A percentile compares a stretch with the other conserved stretches of the same genome.
phyloP scores from a whole-genome alignment of 2,113 vertebrate species.

The Oophaga pumilio region DNA sequence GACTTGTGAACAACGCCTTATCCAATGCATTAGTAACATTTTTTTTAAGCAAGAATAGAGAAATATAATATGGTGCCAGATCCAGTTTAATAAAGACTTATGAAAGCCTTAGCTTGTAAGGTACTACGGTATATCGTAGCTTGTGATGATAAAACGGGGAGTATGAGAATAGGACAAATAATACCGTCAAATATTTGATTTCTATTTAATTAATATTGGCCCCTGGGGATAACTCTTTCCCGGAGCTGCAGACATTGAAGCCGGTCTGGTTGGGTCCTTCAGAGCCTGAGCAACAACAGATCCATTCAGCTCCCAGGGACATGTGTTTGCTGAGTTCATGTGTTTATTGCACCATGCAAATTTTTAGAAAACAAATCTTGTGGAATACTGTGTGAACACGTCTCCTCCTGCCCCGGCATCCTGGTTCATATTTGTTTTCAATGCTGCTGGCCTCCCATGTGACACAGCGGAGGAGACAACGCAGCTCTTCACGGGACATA shows the following conservation, averaged over 20 bases:
- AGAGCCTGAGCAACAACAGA: conserved; percentile 1
- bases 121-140: not conserved
- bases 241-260: not conserved
- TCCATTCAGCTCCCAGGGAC: not conserved
- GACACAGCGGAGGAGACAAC: conserved; percentile 2
- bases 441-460: not conserved
- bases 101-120: not conserved
- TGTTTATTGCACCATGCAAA: conserved; percentile 34
- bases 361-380: conserved; percentile 16
- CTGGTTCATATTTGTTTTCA: conserved; percentile 21
- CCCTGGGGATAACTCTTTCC: not conserved
- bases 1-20: too few relatives aligned
- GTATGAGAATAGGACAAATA: conserved; percentile 7
- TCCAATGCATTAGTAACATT: too few relatives aligned
- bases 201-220: not conserved
- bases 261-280: not conserved
- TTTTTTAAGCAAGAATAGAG: too few relatives aligned
- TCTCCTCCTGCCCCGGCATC: conserved; percentile 21
- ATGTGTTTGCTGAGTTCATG: conserved; percentile 14
- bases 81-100: not conserved
- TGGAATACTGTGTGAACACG: conserved; percentile 9
- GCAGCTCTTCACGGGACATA: conserved; percentile 2
- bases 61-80: not conserved
- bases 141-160: not conserved
- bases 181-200: conserved; percentile 8